Evolutionary conservation across 1,140 invertebrate genomes (phyloP).

Genomic region (Leptopilina clavipes): DNA sequence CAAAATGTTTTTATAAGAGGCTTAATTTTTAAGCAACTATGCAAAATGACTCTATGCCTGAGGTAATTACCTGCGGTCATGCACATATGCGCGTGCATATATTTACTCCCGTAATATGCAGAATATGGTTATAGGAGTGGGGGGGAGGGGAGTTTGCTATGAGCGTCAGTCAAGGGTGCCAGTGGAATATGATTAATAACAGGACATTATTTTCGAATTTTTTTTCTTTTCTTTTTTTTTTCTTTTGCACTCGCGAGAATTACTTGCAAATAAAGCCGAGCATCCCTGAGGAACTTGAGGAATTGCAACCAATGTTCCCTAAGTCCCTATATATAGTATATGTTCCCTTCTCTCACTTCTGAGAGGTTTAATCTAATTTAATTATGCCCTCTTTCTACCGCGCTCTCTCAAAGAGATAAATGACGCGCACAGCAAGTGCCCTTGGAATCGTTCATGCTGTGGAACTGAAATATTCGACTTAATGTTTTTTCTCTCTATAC

Average conservation of each 20-base stretch:
- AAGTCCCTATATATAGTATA: too few species aligned
- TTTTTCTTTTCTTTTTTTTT: constrained; percentile 48
- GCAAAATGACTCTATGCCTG: constrained; percentile 52
- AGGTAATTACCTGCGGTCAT: constrained; percentile 60
- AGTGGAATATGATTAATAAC: constrained; percentile 70
- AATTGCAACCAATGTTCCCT: background rate
- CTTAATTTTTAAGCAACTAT: constrained; percentile 57
- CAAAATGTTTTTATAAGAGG: constrained; percentile 25
- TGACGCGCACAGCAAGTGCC: constrained; percentile 44
- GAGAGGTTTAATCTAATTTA: constrained; percentile 65
- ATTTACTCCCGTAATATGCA: constrained; percentile 60
- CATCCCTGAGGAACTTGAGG: constrained; percentile 45
- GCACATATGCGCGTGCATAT: constrained; percentile 60
- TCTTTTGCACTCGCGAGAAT: constrained; percentile 59
- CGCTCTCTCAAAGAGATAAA: constrained; percentile 61
- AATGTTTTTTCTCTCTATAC: constrained; percentile 11
- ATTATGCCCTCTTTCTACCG: constrained; percentile 65
- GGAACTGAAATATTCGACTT: constrained; percentile 11
- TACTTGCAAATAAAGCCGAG: constrained; percentile 71
- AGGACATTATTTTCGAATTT: constrained; percentile 71
- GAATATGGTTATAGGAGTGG: constrained; percentile 52
- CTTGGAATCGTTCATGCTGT: constrained; percentile 34
- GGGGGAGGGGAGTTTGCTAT: constrained; percentile 53
- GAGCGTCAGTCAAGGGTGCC: constrained; percentile 46
- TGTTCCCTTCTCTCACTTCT: background rate